A percentile compares a stretch with the other conserved stretches of the same genome.
Evolutionary conservation across 1,140 invertebrate genomes (phyloP).

Genomic region (Sitobion miscanthi): DNA sequence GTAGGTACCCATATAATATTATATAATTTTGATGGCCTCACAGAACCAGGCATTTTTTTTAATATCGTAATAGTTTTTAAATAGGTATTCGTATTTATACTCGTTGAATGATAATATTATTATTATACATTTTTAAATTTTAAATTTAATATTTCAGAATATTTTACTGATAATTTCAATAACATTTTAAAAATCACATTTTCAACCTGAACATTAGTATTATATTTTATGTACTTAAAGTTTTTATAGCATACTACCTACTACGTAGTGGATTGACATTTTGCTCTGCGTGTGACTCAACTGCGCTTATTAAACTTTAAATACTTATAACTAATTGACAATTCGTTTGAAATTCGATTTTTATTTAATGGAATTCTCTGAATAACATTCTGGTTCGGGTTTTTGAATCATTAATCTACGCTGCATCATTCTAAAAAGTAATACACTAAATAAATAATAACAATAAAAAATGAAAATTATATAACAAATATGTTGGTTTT

Average conservation of each 20-base stretch:
- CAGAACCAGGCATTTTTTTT: neutral
- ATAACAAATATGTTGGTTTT: too few species aligned
- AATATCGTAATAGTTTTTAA: too few species aligned
- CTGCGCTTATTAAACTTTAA: neutral
- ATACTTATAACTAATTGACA: neutral
- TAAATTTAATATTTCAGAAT: neutral
- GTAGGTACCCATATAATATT: too few species aligned
- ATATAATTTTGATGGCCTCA: neutral
- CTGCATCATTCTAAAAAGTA: neutral
- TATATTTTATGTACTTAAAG: neutral
- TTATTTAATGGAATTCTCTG: neutral
- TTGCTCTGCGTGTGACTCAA: neutral
- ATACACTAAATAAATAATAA: neutral
- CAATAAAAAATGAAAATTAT: too few species aligned
- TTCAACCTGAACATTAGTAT: neutral
- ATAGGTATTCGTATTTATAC: neutral
- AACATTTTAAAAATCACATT: neutral
- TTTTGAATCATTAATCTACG: neutral
- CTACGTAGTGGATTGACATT: too few species aligned
- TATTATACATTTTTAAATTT: neutral
- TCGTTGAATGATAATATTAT: neutral
- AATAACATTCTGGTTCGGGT: neutral
- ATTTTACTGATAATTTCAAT: neutral
- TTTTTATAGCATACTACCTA: neutral
- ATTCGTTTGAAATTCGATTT: neutral